Evolutionary conservation across 2,113 vertebrate species (phyloP).

Genomic region (Pangasianodon gigas): DNA sequence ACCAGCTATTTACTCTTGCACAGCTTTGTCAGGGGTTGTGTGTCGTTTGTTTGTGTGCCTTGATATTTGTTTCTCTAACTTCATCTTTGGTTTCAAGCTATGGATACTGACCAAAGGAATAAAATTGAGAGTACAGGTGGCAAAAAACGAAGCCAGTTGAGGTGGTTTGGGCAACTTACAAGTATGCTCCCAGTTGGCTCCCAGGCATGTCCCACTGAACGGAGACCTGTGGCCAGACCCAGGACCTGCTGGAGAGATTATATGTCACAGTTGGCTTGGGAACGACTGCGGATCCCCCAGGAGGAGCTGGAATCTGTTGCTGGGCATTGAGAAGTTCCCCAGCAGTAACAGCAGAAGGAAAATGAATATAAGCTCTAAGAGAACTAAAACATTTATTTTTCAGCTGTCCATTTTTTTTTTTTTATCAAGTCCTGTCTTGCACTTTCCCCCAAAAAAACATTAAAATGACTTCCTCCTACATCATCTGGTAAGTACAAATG

Average conservation of each 20-base stretch:
- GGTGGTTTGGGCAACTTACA: not conserved
- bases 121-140: not conserved
- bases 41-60: not conserved
- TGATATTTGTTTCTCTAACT: not conserved
- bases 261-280: not conserved
- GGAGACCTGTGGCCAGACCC: not conserved
- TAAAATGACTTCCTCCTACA: not conserved
- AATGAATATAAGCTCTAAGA: not conserved
- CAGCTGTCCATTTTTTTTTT: not conserved
- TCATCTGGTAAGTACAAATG: not conserved
- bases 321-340: not conserved
- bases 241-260: not conserved
- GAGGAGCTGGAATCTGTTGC: not conserved
- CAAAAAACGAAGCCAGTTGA: not conserved
- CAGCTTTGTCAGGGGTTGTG: not conserved
- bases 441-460: not conserved
- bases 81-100: not conserved
- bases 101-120: not conserved
- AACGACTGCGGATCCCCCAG: not conserved
- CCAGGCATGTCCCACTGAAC: not conserved
- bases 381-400: not conserved
- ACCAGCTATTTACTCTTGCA: no score
- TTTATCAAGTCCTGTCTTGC: not conserved
- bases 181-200: not conserved
- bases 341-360: not conserved